A percentile compares a stretch with the other conserved stretches of the same genome.
These are phyloP conservation scores for Nasonovia ribisnigri DNA, from an alignment of 2,888 invertebrate species.

Conservation along the genomic window DNA sequence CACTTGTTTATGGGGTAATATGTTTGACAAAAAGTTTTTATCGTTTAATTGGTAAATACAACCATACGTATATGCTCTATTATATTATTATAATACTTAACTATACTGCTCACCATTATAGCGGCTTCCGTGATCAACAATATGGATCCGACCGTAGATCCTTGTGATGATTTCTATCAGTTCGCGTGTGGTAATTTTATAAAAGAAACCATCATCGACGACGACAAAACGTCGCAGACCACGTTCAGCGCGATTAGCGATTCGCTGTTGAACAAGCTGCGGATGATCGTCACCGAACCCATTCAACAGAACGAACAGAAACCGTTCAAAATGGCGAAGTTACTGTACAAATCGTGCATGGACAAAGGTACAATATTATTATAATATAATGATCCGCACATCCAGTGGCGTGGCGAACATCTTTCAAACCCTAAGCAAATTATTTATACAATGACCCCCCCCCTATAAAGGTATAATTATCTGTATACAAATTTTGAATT, in stretches of 20 bases:
- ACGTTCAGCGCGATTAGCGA: conserved; percentile 83
- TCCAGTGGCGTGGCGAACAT: no score
- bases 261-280: conserved; percentile 80
- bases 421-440: no score
- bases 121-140: conserved; percentile 80
- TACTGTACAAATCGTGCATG: conserved; percentile 88
- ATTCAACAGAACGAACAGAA: conserved; percentile 75
- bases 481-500: no score
- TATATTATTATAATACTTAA: not conserved
- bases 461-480: no score
- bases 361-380: conserved; percentile 89
- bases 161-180: conserved; percentile 86
- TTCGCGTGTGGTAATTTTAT: conserved; percentile 85
- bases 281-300: conserved; percentile 79
- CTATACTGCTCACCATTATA: conserved; percentile 67
- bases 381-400: not conserved
- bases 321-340: conserved; percentile 83
- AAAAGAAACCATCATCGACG: conserved; percentile 80
- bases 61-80: not conserved
- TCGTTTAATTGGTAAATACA: not conserved
- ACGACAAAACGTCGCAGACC: conserved; percentile 84
- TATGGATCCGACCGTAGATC: conserved; percentile 80
- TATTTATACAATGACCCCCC: no score
- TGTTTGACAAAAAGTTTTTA: not conserved
- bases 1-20: not conserved